Base-by-base conservation (phyloP, 1,140 invertebrate genomes). In the Stegodyphus mimosarum region DNA sequence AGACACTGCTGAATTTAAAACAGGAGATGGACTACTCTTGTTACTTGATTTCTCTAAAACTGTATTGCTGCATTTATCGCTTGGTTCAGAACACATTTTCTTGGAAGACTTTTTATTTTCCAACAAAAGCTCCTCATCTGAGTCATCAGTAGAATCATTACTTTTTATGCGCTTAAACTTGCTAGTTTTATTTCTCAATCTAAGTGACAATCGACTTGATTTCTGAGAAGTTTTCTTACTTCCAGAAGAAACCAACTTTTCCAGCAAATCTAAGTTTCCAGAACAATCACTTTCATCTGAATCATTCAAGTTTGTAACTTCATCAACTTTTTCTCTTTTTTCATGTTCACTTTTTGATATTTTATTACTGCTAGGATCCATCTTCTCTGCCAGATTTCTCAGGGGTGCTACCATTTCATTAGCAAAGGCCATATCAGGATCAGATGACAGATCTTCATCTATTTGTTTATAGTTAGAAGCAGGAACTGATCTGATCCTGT, bases 391-490 rank as follows among this genome's bases (percentile, higher is more conserved):
- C 4, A 83, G n/a, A 15, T 76, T 77, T 77, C 71, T 77, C 15
- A 85, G 33, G 7, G 83, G 83, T 6, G 64, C 83, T 7, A 85
- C 74, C 48, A 85, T 51, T 9, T 77, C 50, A 53, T 52, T 10
- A 11, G 74, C 83, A 70, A 71, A 77, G 52, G 74, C 74, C 83
- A 85, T 77, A 53, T 71, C 74, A 18, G 83, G 74, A 71, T 85
- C 83, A 18, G 73, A 69, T 7, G 81, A 83, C 55, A 75, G n/a
- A 52, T 55, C 70, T 11, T 81, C 69, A 64, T 33, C 33, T 13
- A 72, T 17, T 81, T 53, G 7, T 51, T 53, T 17, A 51, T 73
- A n/a, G 52, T 50, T 15, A 18, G 7, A 74, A 18, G 33, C 7
- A 63, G 51, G 11, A 18, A 10, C n/a, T 11, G 17, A 48, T 10